Evolutionary conservation across 2,888 invertebrate species (phyloP), one percentile per base, ranked within the genome.

Genomic region (Ophonus ardosiacus): DNA sequence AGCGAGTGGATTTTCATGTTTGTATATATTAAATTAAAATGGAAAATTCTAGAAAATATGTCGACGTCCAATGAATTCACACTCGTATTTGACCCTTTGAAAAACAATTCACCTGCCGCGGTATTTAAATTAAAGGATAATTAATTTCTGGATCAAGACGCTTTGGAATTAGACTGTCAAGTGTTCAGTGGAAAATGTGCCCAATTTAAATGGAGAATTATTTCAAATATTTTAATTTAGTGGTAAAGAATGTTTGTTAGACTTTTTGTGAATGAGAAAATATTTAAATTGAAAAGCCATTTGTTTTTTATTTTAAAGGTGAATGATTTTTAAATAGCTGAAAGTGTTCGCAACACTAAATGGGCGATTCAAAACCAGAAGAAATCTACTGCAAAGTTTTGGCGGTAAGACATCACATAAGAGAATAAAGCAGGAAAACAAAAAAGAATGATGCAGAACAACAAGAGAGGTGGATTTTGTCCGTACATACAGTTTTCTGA

Each of bases 201-300:
- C 21, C 21, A 68, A 38, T 68, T 68, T 10, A 31, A 13, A 24
- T 31, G 38, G 31, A 38, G 15, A 15, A 65, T 38, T 68, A 68
- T 68, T 68, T 68, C 0, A 74, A 74, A 43, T 74, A 74, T 74
- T 74, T 74, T 74, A 74, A 74, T 74, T 74, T 43, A 43, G 43
- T 74, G 71, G 18, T 40, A 43, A 13, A 3, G 68, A 17, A 71
- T 18, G 7, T 71, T 71, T 71, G 0, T 18, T 38, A 8, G n/a
- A 7, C 0, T 21, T n/a, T 24, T 31, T 65, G 18, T 24, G 13
- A 13, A 7, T 65, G 31, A n/a, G 65, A 17, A 63, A 63, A 63
- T 63, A 24, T 63, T 63, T 63, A 18, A 21, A 63, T 24, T 24
- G 17, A 59, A 17, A 0, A 17, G 4, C 0, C 5, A 59, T 15